Evolutionary conservation across 2,797 vertebrate genomes (phyloP).

Genomic region (Sebastes steindachneri): DNA sequence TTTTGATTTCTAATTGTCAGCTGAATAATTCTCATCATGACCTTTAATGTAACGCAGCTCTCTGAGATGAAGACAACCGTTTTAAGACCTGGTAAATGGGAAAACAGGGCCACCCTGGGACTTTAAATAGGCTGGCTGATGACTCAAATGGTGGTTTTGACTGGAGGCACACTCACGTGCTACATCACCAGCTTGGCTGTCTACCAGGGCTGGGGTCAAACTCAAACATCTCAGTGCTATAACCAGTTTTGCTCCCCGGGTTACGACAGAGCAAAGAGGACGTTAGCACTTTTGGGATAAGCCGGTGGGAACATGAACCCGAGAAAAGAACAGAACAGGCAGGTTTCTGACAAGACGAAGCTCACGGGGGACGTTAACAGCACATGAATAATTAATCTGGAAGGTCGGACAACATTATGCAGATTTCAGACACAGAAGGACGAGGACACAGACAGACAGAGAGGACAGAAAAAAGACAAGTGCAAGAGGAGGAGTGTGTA

Average conservation of each 20-base stretch:
- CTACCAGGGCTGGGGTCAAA: slow-evolving; percentile 3
- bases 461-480: slow-evolving; percentile 16
- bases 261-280: slow-evolving; percentile 17
- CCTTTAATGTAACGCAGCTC: slow-evolving; percentile 2
- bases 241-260: slow-evolving; percentile 12
- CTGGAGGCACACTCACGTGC: slow-evolving; percentile 35
- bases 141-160: slow-evolving; percentile 52
- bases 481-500: slow-evolving; percentile 15
- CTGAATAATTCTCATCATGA: background rate
- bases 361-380: slow-evolving; percentile 42
- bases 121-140: slow-evolving; percentile 41
- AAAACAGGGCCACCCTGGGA: slow-evolving; percentile 12
- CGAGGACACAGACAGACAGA: slow-evolving; percentile 32
- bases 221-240: slow-evolving; percentile 23
- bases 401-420: slow-evolving; percentile 59
- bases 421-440: slow-evolving; percentile 61
- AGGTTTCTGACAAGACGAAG: slow-evolving; percentile 40
- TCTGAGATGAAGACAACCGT: slow-evolving; percentile 72
- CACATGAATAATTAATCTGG: slow-evolving; percentile 56
- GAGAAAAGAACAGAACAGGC: slow-evolving; percentile 31
- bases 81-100: slow-evolving; percentile 69
- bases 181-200: slow-evolving; percentile 10
- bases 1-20: background rate
- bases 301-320: slow-evolving; percentile 13
- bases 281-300: slow-evolving; percentile 6